Percentiles rank a stretch among this genome's conserved stretches.
Evolutionary conservation across 2,888 invertebrate genomes (phyloP).

Genomic region (Drosophila leonis): DNA sequence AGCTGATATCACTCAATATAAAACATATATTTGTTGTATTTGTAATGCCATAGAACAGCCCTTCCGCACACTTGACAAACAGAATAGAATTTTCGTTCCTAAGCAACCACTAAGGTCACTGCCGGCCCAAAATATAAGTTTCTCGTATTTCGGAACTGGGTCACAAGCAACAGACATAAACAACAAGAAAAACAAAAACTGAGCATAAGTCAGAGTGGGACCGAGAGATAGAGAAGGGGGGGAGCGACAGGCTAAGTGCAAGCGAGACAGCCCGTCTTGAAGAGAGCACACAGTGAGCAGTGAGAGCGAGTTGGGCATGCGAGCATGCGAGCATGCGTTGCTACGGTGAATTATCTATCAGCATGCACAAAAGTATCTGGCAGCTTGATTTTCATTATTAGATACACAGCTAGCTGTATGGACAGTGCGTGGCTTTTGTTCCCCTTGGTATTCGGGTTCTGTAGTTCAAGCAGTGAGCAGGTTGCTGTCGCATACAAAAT

Average conservation of each 20-base stretch:
- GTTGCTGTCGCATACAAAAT: constrained; percentile 65
- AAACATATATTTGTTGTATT: background rate
- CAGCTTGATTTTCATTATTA: constrained; percentile 70
- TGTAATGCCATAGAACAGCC: background rate
- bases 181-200: constrained; percentile 29
- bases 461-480: constrained; percentile 55
- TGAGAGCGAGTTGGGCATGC: constrained; percentile 23
- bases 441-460: constrained; percentile 42
- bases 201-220: constrained; percentile 15
- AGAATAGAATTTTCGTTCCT: constrained; percentile 26
- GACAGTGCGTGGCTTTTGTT: constrained; percentile 42
- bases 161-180: constrained; percentile 67
- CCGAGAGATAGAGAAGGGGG: constrained; percentile 9
- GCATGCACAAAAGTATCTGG: constrained; percentile 55
- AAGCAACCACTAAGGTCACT: constrained; percentile 54
- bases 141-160: constrained; percentile 53
- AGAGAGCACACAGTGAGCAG: constrained; percentile 7
- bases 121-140: constrained; percentile 37
- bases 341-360: constrained; percentile 54
- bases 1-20: background rate
- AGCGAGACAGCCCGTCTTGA: constrained; percentile 1
- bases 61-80: constrained; percentile 12
- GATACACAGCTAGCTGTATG: constrained; percentile 78
- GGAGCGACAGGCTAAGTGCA: background rate
- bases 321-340: constrained; percentile 69